Base-by-base conservation (phyloP, 2,797 vertebrate genomes). In the Oreonectes daqikongensis region DNA sequence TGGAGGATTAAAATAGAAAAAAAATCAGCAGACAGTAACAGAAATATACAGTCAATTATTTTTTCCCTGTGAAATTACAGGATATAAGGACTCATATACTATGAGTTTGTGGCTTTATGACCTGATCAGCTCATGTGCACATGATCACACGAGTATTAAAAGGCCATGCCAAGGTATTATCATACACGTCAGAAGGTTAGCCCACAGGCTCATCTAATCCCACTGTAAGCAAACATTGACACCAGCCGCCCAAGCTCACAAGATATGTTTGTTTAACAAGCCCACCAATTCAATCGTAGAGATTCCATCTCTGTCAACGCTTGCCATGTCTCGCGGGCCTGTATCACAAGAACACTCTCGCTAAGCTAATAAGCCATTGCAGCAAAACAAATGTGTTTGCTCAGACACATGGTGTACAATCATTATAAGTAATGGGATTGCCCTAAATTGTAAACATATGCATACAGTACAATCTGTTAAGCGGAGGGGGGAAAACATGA, bases 371-470 rank as follows among this genome's bases (percentile, higher is more conserved):
- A 86, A 55, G 78, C 86, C 87, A 28, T 44, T 44, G 46, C 67
- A 83, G 86, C 57, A 90, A 88, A 89, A 88, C 87, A 86, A 92
- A 90, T 85, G 89, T 90, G 90, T 92, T 91, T 87, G 82, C 89
- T 90, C 86, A 89, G 83, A 87, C 84, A 90, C 86, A 85, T 88
- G 86, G 87, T 85, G 88, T 85, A 89, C 90, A 92, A 92, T 89
- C 89, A 89, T 90, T 91, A 91, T 90, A 88, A 88, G 89, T 84
- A 88, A 85, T 86, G 80, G 82, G 87, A 88, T 88, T 86, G 86
- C 90, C 84, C 83, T 81, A 90, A 92, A 94, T 91, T 91, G 91
- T 93, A 90, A 93, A 90, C 90, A 93, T 86, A 83, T 93, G 93
- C 89, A 88, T 91, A 90, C 87, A 88, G 89, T 90, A 88, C 81